Evolutionary conservation across 92 coral and sea anemone genomes (phyloP).

Genomic region (Plumapathes pennacea): DNA sequence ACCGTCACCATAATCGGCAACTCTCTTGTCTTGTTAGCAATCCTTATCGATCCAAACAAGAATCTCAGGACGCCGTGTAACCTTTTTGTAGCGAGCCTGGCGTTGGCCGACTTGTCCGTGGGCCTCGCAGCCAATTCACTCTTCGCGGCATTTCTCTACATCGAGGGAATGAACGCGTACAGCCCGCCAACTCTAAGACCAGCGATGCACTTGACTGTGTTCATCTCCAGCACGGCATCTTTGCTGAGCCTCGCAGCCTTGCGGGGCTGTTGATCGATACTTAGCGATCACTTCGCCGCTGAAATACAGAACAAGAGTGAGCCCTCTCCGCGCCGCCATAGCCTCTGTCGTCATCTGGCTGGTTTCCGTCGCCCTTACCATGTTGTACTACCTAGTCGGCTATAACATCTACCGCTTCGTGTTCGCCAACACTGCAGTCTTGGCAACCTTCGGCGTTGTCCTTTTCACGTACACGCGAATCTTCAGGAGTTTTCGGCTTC

Average conservation of each 20-base stretch:
- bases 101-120: slow-evolving; percentile 63
- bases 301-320: slow-evolving; percentile 65
- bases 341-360: slow-evolving; percentile 77
- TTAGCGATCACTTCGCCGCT: slow-evolving; percentile 80
- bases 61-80: slow-evolving; percentile 72
- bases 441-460: slow-evolving; percentile 54
- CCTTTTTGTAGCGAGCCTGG: slow-evolving; percentile 76
- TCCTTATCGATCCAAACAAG: slow-evolving; percentile 75
- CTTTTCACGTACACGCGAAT: slow-evolving; percentile 63
- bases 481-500: slow-evolving; percentile 56
- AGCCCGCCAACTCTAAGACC: slow-evolving; percentile 24
- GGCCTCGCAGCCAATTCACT: slow-evolving; percentile 67
- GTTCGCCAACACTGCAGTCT: slow-evolving; percentile 64
- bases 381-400: slow-evolving; percentile 68
- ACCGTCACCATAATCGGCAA: slow-evolving; percentile 63
- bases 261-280: slow-evolving; percentile 80
- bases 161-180: slow-evolving; percentile 61
- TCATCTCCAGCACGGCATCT: slow-evolving; percentile 76
- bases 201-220: slow-evolving; percentile 61
- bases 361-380: slow-evolving; percentile 68
- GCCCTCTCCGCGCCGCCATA: slow-evolving; percentile 63
- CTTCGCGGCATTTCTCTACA: slow-evolving; percentile 44
- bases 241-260: slow-evolving; percentile 86
- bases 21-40: slow-evolving; percentile 67
- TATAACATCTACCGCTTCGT: slow-evolving; percentile 74